Evolutionary conservation across 2,113 vertebrate genomes (phyloP).

Genomic region (Jacana jacana): DNA sequence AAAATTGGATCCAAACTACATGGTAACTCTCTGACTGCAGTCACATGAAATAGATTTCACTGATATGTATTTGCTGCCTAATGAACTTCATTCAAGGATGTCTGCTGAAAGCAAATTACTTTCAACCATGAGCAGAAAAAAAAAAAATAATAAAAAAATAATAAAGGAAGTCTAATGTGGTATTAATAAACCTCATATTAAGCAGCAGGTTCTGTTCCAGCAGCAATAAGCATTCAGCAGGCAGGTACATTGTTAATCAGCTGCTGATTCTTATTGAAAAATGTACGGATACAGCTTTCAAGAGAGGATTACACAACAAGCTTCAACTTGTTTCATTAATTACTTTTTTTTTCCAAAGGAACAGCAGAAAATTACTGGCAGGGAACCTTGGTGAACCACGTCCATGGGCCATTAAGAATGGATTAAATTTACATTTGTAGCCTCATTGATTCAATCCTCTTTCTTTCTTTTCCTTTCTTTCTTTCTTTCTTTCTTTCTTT

Average conservation of each 20-base stretch:
- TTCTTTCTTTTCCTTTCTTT: too few species aligned
- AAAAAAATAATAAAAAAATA: neutral
- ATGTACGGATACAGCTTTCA: conserved; percentile 27
- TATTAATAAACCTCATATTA: conserved; percentile 34
- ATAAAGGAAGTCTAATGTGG: neutral
- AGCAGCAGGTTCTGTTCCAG: conserved; percentile 41
- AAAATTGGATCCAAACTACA: neutral
- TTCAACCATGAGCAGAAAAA: rapidly evolving
- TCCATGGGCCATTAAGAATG: conserved; percentile 23
- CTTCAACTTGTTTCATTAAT: conserved; percentile 62
- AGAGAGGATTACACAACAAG: conserved; percentile 63
- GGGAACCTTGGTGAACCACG: conserved; percentile 10
- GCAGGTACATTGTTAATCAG: conserved; percentile 40
- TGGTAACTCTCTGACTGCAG: neutral
- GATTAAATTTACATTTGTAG: conserved; percentile 61
- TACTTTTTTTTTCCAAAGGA: conserved; percentile 25
- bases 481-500: neutral
- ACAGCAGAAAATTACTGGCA: conserved; percentile 34
- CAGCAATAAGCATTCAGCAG: conserved; percentile 17
- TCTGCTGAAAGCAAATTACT: neutral
- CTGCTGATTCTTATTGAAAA: conserved; percentile 52
- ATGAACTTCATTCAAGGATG: neutral
- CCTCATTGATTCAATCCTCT: conserved; percentile 11
- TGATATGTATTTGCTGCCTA: neutral
- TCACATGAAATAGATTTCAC: neutral